A percentile compares a stretch with the other conserved stretches of the same genome.
These are phyloP conservation scores for Paramisgurnus dabryanus DNA, from an alignment of 2,113 vertebrate genomes.

Conservation along the genomic window DNA sequence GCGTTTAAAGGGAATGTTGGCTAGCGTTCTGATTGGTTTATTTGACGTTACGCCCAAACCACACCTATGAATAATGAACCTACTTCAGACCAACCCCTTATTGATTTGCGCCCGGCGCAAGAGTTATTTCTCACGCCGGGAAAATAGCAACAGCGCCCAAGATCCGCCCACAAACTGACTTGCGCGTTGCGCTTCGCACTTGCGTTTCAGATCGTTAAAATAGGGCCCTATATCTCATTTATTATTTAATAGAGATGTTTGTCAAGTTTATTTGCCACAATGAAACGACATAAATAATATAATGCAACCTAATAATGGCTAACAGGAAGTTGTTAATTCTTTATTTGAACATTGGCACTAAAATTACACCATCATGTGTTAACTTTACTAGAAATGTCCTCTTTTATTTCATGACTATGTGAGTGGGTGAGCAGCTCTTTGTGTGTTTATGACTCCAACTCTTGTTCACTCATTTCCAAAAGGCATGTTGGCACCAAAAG, in stretches of 20 bases:
- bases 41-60: no score
- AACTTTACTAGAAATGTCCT: neutral
- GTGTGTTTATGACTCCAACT: constrained; percentile 22
- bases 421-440: constrained; percentile 32
- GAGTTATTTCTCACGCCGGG: no score
- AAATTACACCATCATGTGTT: neutral
- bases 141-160: no score
- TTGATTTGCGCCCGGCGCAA: no score
- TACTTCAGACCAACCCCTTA: no score
- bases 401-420: neutral
- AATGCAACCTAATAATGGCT: neutral
- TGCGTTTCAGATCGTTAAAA: no score
- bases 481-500: constrained; percentile 65
- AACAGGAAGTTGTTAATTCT: neutral
- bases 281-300: neutral
- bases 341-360: neutral
- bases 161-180: no score
- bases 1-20: no score
- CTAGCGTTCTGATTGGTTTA: no score
- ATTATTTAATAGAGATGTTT: neutral
- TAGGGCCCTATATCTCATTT: no score
- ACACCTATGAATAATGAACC: no score
- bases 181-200: no score
- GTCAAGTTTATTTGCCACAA: neutral
- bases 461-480: constrained; percentile 65